Percentiles rank a stretch among this genome's conserved stretches.
phyloP scores from a whole-genome alignment of 1,140 invertebrate genomes.

The Drosophila tani region DNA sequence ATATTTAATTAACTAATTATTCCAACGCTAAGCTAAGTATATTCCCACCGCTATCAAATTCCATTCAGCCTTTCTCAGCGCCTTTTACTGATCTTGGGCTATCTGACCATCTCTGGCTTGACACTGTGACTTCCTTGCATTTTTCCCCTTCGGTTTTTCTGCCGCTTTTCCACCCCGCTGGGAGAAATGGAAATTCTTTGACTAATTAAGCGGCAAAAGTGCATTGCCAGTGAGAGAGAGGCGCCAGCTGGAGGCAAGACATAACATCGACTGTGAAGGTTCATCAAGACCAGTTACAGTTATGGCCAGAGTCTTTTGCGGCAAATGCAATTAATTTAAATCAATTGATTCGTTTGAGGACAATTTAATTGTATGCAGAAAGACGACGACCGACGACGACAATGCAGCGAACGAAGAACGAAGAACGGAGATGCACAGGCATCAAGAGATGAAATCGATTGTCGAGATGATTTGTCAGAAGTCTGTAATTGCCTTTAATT shows the following conservation, averaged over 20 bases:
- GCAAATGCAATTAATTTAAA: slow-evolving; percentile 85
- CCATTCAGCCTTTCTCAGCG: slow-evolving; percentile 16
- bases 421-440: slow-evolving; percentile 27
- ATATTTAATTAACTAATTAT: no score
- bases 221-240: slow-evolving; percentile 51
- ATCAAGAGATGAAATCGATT: slow-evolving; percentile 66
- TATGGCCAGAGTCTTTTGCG: slow-evolving; percentile 64
- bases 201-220: slow-evolving; percentile 62
- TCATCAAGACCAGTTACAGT: slow-evolving; percentile 55
- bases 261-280: slow-evolving; percentile 34
- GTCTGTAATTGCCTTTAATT: slow-evolving; percentile 85
- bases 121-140: slow-evolving; percentile 15
- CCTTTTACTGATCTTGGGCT: slow-evolving; percentile 21
- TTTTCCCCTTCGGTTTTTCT: background rate
- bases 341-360: slow-evolving; percentile 85
- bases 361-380: slow-evolving; percentile 84
- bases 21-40: no score
- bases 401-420: slow-evolving; percentile 22
- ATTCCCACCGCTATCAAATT: slow-evolving; percentile 45
- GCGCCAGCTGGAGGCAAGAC: slow-evolving; percentile 55
- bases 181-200: slow-evolving; percentile 50
- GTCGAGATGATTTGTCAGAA: slow-evolving; percentile 83
- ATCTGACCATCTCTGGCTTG: slow-evolving; percentile 17
- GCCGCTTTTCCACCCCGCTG: slow-evolving; percentile 1
- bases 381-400: slow-evolving; percentile 27